Base-by-base conservation (phyloP, 2,113 vertebrate genomes). In the Eublepharis macularius region DNA sequence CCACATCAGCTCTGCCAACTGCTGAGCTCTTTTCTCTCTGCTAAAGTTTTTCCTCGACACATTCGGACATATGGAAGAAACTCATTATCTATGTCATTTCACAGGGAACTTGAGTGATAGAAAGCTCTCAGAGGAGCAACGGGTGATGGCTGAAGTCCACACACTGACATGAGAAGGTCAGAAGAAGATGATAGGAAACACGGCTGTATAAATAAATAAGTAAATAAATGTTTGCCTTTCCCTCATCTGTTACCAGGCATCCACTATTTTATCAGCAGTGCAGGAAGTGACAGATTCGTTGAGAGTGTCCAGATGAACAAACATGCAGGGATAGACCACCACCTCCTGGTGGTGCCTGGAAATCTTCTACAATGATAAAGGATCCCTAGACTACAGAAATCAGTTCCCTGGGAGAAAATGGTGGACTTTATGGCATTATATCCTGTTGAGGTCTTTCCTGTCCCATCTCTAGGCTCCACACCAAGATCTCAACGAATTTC, bases 71-170 rank as follows among this genome's bases (percentile, higher is more conserved):
- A n/a, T 85, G 91, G 92, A 93, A 90, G 92, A 94, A 92, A 39
- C 73, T 76, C 87, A 92, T 94, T 92, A 93, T 90, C 93, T 89
- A 26, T 85, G 88, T 88, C 89, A 86, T 90, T 91, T 89, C 91
- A 90, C 90, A 88, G 87, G 89, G n/a, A 92, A 72, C 47, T 82
- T 93, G 92, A 94, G 90, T 92, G 92, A 93, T 92, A 90, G 92
- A 94, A 91, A 80, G 54, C 87, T 91, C 93, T 90, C 92, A 86
- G 75, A 93, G 93, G 93, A 90, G 85, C 85, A 91, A 82, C 87
- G 88, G 89, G 83, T 90, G 89, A 88, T 76, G 92, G 80, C 60
- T 90, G 89, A 85, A 91, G 90, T 4, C 85, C 86, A 82, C 5
- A 2, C 85, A 49, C 81, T 79, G 87, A 92, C 92, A 90, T 1